A percentile compares a stretch with the other conserved stretches of the same genome.
phyloP scores from a whole-genome alignment of 2,113 vertebrate species.

The Tapirus terrestris region DNA sequence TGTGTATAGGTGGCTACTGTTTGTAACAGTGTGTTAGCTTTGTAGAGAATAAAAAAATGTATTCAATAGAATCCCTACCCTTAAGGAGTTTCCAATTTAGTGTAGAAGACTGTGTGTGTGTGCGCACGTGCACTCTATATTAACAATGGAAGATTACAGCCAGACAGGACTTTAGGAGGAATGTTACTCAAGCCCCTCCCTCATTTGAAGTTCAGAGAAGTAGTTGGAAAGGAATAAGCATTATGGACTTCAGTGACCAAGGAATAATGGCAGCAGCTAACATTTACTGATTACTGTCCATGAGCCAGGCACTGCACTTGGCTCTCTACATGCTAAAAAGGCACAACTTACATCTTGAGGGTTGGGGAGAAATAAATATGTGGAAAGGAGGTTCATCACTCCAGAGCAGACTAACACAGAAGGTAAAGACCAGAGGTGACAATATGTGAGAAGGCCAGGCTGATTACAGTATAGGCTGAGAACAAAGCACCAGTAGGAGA shows the following conservation, averaged over 20 bases:
- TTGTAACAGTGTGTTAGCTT: not conserved
- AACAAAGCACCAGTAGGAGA: not conserved
- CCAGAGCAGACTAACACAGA: not conserved
- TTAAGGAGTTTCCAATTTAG: not conserved
- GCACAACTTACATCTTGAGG: not conserved
- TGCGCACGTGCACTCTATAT: not conserved
- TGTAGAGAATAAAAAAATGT: not conserved
- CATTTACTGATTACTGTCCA: not conserved
- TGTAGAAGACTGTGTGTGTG: not conserved
- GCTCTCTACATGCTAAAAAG: not conserved
- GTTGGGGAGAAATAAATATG: not conserved
- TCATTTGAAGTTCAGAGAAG: not conserved
- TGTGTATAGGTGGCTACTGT: not conserved
- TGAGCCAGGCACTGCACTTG: not conserved
- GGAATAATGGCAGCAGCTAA: not conserved
- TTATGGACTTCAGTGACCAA: not conserved
- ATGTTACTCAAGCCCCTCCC: not conserved
- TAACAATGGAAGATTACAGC: not conserved
- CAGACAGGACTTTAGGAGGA: not conserved
- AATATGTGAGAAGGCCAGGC: not conserved
- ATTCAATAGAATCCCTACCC: not conserved
- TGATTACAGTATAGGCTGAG: not conserved
- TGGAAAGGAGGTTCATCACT: not conserved
- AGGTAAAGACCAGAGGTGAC: not conserved
- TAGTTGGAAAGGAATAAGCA: not conserved